phyloP scores from a whole-genome alignment of 1,140 invertebrate species.

The Aphelinus atriplicis region DNA sequence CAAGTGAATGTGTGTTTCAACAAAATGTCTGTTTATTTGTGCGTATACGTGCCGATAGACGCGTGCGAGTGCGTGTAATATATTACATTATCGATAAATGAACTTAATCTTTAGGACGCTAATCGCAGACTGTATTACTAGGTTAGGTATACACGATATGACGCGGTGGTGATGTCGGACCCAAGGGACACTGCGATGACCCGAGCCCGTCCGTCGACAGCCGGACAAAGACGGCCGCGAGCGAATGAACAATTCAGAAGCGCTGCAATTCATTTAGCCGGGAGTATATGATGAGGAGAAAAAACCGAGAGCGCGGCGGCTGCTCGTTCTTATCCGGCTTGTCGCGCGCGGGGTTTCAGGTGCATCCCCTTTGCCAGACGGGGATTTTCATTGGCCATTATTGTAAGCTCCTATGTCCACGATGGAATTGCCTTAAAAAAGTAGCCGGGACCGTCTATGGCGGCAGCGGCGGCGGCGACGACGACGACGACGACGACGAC shows the following conservation, averaged over 20 bases:
- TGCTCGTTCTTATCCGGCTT: constrained; percentile 22
- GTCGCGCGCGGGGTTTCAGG: constrained; percentile 24
- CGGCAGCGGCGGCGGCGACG: no score
- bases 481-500: not conserved
- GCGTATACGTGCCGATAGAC: constrained; percentile 40
- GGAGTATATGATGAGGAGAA: not conserved
- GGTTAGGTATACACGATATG: constrained; percentile 58
- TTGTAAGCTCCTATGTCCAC: not conserved
- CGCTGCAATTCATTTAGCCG: not conserved
- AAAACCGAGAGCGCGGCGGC: not conserved
- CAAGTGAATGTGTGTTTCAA: constrained; percentile 6
- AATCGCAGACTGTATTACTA: constrained; percentile 65
- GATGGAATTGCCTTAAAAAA: constrained; percentile 30
- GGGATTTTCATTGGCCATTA: constrained; percentile 19
- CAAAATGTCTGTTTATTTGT: constrained; percentile 38
- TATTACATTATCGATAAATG: constrained; percentile 57
- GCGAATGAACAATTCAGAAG: not conserved
- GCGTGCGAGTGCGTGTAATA: constrained; percentile 61
- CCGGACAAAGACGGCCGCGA: not conserved
- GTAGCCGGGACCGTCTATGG: not conserved
- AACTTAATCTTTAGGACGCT: constrained; percentile 61
- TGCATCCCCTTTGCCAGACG: constrained; percentile 21
- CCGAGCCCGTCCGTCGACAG: not conserved
- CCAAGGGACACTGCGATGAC: constrained; percentile 10
- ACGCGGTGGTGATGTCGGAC: constrained; percentile 52